Conservation (phyloP, 2,113 vertebrate species). For the Pyxicephalus adspersus region DNA sequence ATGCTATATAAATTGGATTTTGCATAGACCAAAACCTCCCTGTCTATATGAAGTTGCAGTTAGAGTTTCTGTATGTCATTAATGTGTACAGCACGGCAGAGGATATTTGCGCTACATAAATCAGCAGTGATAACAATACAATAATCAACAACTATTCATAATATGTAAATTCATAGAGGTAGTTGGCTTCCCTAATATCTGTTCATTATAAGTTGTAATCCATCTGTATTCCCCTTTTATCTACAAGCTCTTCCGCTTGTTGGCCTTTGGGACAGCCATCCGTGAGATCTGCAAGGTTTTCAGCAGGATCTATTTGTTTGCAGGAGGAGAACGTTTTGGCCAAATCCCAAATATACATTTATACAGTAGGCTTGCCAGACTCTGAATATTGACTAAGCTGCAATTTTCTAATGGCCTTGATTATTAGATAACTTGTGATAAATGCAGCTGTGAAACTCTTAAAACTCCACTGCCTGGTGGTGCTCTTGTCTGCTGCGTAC, state of each 20-base stretch:
- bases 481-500: not conserved
- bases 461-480: slow-evolving; percentile 6
- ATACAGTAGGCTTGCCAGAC: slow-evolving; percentile 45
- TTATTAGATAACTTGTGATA: slow-evolving; percentile 54
- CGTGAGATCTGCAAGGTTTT: slow-evolving; percentile 42
- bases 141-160: too few species aligned
- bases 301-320: slow-evolving; percentile 51
- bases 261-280: slow-evolving; percentile 11
- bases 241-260: not conserved
- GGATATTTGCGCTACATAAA: too few species aligned
- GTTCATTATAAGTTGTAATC: not conserved
- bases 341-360: slow-evolving; percentile 44
- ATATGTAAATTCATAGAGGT: too few species aligned
- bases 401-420: slow-evolving; percentile 58
- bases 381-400: slow-evolving; percentile 53
- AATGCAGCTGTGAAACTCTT: slow-evolving; percentile 42
- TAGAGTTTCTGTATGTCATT: too few species aligned
- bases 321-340: slow-evolving; percentile 48
- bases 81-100: too few species aligned
- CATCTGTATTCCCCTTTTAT: not conserved
- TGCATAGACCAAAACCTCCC: too few species aligned
- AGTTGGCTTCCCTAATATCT: too few species aligned
- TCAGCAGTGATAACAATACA: too few species aligned
- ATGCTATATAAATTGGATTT: too few species aligned
- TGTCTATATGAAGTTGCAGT: too few species aligned